A percentile compares a stretch with the other conserved stretches of the same genome.
Evolutionary conservation across 2,113 vertebrate species (phyloP).

Genomic region (Tetrax tetrax): DNA sequence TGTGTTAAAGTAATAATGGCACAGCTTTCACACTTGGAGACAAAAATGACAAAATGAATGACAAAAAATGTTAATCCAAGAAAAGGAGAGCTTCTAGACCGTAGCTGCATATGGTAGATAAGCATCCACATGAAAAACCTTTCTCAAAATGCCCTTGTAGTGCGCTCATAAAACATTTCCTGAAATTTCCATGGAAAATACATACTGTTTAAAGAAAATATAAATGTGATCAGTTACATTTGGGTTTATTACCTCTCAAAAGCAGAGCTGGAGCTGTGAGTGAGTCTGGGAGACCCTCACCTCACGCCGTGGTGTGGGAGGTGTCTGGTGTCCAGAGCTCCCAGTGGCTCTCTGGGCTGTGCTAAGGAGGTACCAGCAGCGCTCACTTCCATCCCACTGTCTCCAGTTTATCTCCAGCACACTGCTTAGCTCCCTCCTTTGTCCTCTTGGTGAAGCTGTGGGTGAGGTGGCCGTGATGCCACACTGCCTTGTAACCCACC

Average conservation of each 20-base stretch:
- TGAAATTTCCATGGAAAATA: not conserved
- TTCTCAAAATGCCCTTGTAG: not conserved
- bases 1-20: not conserved
- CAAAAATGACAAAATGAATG: not conserved
- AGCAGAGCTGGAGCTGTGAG: not conserved
- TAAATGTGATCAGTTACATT: not conserved
- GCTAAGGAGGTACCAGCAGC: not conserved
- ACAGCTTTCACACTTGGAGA: not conserved
- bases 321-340: not conserved
- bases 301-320: not conserved
- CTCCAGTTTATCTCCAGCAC: not conserved
- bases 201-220: not conserved
- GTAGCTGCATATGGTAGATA: not conserved
- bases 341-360: not conserved
- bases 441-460: not conserved
- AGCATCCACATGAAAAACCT: not conserved
- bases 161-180: not conserved
- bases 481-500: not conserved
- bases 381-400: not conserved
- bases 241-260: not conserved
- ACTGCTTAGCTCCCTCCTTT: not conserved
- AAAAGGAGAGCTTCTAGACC: not conserved
- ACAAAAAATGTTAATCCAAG: not conserved
- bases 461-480: not conserved
- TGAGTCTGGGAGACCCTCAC: rapidly evolving